Evolutionary conservation across 2,888 invertebrate genomes (phyloP).

Genomic region (Pomacea canaliculata): DNA sequence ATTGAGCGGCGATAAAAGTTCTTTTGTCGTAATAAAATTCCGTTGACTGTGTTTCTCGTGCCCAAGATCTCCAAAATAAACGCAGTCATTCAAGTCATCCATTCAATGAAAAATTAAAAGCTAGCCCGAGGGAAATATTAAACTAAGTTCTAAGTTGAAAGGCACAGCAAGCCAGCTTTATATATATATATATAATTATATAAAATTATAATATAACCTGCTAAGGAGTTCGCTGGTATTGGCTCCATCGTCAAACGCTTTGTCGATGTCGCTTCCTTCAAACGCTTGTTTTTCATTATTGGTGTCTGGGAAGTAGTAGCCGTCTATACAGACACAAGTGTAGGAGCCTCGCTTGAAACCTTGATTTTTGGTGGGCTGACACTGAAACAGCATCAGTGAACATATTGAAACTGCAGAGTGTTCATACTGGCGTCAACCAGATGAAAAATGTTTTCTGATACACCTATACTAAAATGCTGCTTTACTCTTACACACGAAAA

Average conservation of each 20-base stretch:
- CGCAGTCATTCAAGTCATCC: too few species aligned
- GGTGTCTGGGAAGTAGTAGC: constrained; percentile 64
- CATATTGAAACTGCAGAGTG: background rate
- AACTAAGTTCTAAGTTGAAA: too few species aligned
- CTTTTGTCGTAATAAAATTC: too few species aligned
- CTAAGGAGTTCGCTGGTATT: too few species aligned
- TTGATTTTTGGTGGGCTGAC: constrained; percentile 46
- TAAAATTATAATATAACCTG: too few species aligned
- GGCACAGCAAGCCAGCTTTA: too few species aligned
- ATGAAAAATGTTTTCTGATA: background rate
- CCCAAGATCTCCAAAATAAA: too few species aligned
- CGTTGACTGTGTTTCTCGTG: too few species aligned
- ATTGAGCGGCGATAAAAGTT: too few species aligned
- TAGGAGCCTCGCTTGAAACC: constrained; percentile 64
- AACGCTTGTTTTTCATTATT: constrained; percentile 38
- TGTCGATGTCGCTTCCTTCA: constrained; percentile 53
- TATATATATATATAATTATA: too few species aligned
- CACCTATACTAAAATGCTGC: background rate
- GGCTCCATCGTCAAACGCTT: constrained; percentile 18
- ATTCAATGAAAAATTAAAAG: too few species aligned
- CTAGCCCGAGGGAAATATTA: too few species aligned
- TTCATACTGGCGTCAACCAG: background rate
- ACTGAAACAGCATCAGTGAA: constrained; percentile 42
- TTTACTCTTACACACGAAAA: background rate
- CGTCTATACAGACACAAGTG: constrained; percentile 54